A percentile compares a stretch with the other conserved stretches of the same genome.
phyloP scores from a whole-genome alignment of 2,888 invertebrate genomes.

The Eurytoma adleriae region DNA sequence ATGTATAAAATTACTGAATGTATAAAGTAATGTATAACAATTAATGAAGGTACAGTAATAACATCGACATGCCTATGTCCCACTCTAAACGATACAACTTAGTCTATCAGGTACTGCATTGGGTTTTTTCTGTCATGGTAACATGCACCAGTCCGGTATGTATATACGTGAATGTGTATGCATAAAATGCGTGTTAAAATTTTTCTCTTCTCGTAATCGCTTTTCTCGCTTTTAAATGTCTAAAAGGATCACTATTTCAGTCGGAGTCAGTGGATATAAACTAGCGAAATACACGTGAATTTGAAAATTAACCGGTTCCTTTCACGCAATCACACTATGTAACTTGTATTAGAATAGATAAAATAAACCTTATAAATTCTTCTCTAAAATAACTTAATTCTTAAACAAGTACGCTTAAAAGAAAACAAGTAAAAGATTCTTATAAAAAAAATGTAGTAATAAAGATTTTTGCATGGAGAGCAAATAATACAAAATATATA shows the following conservation, averaged over 20 bases:
- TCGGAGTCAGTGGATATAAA: constrained; percentile 23
- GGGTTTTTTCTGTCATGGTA: constrained; percentile 75
- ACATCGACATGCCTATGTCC: constrained; percentile 74
- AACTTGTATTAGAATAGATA: constrained; percentile 22
- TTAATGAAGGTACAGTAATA: constrained; percentile 73
- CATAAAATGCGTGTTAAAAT: constrained; percentile 46
- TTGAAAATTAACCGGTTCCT: constrained; percentile 10
- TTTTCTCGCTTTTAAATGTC: constrained; percentile 31
- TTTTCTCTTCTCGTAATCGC: constrained; percentile 11
- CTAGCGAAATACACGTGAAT: constrained; percentile 33
- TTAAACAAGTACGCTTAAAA: constrained; percentile 29
- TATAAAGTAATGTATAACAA: constrained; percentile 75
- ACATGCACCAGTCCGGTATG: constrained; percentile 75
- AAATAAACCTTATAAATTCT: constrained; percentile 39
- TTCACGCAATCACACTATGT: constrained; percentile 19
- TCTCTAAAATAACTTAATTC: constrained; percentile 16
- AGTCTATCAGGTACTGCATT: constrained; percentile 76
- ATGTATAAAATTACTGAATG: constrained; percentile 66
- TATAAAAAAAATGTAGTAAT: constrained; percentile 31
- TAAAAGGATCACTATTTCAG: constrained; percentile 32
- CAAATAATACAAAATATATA: constrained; percentile 49
- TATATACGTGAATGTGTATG: constrained; percentile 55
- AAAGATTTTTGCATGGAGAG: constrained; percentile 11
- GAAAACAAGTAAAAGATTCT: constrained; percentile 30
- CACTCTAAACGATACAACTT: constrained; percentile 75